Base-by-base conservation (phyloP, 2,888 invertebrate species). In the Agrotis exclamationis region DNA sequence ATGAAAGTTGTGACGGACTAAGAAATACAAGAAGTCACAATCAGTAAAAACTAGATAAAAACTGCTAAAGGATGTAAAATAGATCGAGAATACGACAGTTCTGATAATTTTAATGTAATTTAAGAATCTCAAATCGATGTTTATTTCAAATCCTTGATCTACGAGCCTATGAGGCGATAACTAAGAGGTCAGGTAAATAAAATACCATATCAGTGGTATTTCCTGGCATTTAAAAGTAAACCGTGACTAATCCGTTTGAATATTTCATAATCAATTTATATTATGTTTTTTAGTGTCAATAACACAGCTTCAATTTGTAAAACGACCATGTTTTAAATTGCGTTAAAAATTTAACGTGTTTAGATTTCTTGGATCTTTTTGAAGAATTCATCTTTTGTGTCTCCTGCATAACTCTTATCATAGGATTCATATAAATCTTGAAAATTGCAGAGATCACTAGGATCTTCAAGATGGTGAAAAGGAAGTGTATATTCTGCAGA, bases 201-300 rank as follows among this genome's bases (percentile, higher is more conserved):
- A 66, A 80, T 57, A 59, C 63, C 66, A 51, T 57, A 53, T 58
- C 50, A 14, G 59, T 63, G 58, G 70, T 80, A 76, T 66, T 79
- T 79, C 70, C 76, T 76, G 56, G 22, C 69, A 70, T 70, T 78
- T 66, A 57, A 47, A 80, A 76, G 63, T 62, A 60, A 70, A 58
- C 63, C 60, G 18, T 79, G 76, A 79, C 63, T 80, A 66, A 80
- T 53, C 54, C n/a, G 16, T 63, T 66, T 70, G 51, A 80, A 70
- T 66, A 66, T 59, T 45, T 59, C 51, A 56, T 75, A 66, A 59
- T 66, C 13, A 56, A 59, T 56, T 33, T 51, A n/a, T 65, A 59
- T 63, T 68, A 51, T n/a, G n/a, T 57, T 71, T 48, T 50, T 11
- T 13, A 33, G 18, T 48, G 56, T 28, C 28, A 54, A 60, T 77